phyloP scores from a whole-genome alignment of 2,113 vertebrate species.

The Notothenia coriiceps region DNA sequence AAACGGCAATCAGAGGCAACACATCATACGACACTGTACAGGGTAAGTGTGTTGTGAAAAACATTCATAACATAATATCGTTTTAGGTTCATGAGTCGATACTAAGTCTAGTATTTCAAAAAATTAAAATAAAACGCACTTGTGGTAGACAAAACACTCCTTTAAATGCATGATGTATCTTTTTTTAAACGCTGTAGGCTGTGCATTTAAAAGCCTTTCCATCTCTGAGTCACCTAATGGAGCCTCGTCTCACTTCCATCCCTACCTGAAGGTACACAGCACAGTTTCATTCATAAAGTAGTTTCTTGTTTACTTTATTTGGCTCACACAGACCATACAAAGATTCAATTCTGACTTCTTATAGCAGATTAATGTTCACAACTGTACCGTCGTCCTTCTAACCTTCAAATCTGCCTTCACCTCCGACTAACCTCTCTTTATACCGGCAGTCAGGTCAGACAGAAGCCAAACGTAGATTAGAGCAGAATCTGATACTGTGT shows the following conservation, averaged over 20 bases:
- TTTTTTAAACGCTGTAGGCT: background rate
- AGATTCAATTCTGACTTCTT: background rate
- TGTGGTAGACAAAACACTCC: constrained; percentile 2
- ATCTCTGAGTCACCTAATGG: constrained; percentile 40
- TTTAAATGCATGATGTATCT: constrained; percentile 1
- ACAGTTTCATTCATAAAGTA: constrained; percentile 1
- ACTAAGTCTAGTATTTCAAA: background rate
- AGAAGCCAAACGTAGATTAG: constrained; percentile 16
- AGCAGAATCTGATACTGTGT: constrained; percentile 14
- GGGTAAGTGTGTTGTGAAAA: background rate
- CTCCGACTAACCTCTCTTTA: constrained; percentile 34
- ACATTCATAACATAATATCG: background rate
- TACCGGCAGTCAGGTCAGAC: constrained; percentile 10
- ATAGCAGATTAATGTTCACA: background rate
- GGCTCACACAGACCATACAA: background rate
- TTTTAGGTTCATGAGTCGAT: constrained; percentile 20
- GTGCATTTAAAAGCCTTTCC: background rate
- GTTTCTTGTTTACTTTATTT: constrained; percentile 5
- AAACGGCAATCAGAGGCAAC: background rate
- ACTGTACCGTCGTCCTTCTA: background rate
- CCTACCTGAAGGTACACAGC: background rate
- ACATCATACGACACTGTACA: too few species aligned
- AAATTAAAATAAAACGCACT: constrained; percentile 7
- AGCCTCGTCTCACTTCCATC: constrained; percentile 8
- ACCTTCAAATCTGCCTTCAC: constrained; percentile 9